Evolutionary conservation across 35 echinoderm and acorn worm species (phyloP).

Genomic region (Holothuria glaberrima): DNA sequence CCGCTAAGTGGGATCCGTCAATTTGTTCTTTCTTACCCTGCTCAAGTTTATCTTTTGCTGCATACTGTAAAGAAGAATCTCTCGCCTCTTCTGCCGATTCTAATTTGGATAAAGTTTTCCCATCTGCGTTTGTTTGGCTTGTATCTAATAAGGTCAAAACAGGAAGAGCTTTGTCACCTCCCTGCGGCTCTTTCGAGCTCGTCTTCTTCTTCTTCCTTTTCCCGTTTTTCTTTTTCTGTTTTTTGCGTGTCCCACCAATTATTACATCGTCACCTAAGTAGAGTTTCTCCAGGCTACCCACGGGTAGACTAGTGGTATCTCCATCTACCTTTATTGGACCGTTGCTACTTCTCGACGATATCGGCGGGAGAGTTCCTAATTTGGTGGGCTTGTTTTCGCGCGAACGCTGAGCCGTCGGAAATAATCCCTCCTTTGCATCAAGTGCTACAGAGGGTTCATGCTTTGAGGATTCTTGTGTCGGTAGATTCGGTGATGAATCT

Average conservation of each 20-base stretch:
- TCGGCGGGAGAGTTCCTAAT: constrained; percentile 37
- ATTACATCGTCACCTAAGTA: constrained; percentile 45
- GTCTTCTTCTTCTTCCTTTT: not conserved
- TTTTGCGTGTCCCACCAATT: constrained; percentile 34
- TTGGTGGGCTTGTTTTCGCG: not conserved
- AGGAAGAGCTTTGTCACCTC: not conserved
- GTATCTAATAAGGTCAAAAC: constrained; percentile 19
- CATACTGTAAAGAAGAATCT: constrained; percentile 12
- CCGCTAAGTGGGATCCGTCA: constrained; percentile 4
- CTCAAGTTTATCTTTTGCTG: constrained; percentile 32
- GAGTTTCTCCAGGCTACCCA: constrained; percentile 41
- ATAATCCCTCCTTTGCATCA: not conserved
- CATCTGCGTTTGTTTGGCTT: not conserved
- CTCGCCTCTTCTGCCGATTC: constrained; percentile 19
- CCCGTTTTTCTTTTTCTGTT: constrained; percentile 31
- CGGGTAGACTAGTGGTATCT: constrained; percentile 17
- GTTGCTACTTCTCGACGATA: constrained; percentile 20
- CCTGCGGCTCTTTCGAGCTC: not conserved
- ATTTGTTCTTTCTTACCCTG: not conserved
- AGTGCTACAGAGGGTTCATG: not conserved
- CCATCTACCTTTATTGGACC: constrained; percentile 34
- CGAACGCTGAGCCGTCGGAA: not conserved
- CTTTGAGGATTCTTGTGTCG: not conserved
- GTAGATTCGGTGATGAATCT: not conserved
- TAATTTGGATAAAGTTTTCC: constrained; percentile 2